Conservation (phyloP, 2,113 vertebrate species). For the Pomatostomus ruficeps region DNA sequence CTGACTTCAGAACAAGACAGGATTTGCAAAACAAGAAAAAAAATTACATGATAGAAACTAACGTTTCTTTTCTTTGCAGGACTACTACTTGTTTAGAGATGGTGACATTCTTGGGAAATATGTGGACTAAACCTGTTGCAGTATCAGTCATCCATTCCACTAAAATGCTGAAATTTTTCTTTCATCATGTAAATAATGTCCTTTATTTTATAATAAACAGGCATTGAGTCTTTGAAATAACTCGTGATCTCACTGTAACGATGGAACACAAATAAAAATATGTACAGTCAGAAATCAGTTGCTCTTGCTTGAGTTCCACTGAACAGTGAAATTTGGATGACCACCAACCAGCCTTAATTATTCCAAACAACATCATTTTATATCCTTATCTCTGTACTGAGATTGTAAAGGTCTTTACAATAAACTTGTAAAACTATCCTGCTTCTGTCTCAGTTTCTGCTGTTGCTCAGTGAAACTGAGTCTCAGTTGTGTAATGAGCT, state of each 20-base stretch:
- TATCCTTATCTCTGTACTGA: conserved; percentile 13
- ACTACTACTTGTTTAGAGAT: conserved; percentile 97
- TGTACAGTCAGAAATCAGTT: conserved; percentile 35
- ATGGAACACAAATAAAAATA: conserved; percentile 71
- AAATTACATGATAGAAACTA: rapidly evolving
- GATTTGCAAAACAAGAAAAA: background rate
- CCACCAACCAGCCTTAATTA: conserved; percentile 48
- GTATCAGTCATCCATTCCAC: conserved; percentile 68
- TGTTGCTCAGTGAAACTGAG: conserved; percentile 16
- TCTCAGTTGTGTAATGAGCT: background rate
- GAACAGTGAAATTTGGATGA: conserved; percentile 19
- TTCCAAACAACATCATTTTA: conserved; percentile 13
- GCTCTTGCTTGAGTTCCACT: conserved; percentile 27
- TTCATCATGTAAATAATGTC: conserved; percentile 91
- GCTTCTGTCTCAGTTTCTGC: conserved; percentile 30
- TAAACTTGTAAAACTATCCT: background rate
- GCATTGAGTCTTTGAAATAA: conserved; percentile 53
- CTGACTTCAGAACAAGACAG: background rate
- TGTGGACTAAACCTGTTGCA: conserved; percentile 76
- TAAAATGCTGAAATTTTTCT: conserved; percentile 69
- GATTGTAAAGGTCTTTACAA: conserved; percentile 46
- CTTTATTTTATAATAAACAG: conserved; percentile 74
- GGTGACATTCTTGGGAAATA: conserved; percentile 96
- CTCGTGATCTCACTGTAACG: conserved; percentile 35
- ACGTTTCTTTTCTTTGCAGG: conserved; percentile 70